Evolutionary conservation across 2,888 invertebrate species (phyloP).

Genomic region (Gortyna flavago): DNA sequence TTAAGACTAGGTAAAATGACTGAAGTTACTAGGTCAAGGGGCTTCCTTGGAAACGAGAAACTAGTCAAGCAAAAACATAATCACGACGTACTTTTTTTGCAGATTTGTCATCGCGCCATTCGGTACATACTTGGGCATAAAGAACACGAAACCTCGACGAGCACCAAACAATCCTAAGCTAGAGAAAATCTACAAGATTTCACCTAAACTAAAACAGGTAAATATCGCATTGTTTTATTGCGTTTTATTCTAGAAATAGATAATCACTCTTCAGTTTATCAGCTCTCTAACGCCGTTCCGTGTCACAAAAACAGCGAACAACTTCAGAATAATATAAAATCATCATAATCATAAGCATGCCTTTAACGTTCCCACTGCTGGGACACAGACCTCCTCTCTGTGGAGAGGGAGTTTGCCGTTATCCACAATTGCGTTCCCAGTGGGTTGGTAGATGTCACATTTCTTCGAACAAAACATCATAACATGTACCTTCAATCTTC

Average conservation of each 20-base stretch:
- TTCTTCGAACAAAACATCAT: background rate
- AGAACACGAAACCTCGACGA: conserved; percentile 93
- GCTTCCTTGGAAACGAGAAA: conserved; percentile 1
- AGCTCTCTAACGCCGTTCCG: background rate
- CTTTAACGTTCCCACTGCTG: background rate
- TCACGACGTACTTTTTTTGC: conserved; percentile 68
- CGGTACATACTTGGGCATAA: conserved; percentile 94
- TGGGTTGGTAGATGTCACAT: background rate
- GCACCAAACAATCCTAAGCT: conserved; percentile 93
- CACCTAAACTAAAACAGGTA: conserved; percentile 93
- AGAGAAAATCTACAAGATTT: conserved; percentile 93
- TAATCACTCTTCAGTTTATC: conserved; percentile 12
- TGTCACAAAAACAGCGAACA: background rate
- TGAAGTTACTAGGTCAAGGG: conserved; percentile 38
- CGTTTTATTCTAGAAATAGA: conserved; percentile 17
- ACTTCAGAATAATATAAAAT: background rate
- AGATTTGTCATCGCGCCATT: conserved; percentile 95
- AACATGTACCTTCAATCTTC: background rate
- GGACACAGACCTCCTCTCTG: background rate
- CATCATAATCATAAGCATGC: background rate
- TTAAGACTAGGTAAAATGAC: conserved; percentile 1
- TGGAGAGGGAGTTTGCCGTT: background rate
- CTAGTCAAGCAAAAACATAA: conserved; percentile 36
- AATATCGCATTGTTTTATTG: conserved; percentile 12
- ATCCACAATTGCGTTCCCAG: background rate